These are phyloP conservation scores for Uria aalge DNA, from an alignment of 2,113 vertebrate genomes.

Conservation along the genomic window DNA sequence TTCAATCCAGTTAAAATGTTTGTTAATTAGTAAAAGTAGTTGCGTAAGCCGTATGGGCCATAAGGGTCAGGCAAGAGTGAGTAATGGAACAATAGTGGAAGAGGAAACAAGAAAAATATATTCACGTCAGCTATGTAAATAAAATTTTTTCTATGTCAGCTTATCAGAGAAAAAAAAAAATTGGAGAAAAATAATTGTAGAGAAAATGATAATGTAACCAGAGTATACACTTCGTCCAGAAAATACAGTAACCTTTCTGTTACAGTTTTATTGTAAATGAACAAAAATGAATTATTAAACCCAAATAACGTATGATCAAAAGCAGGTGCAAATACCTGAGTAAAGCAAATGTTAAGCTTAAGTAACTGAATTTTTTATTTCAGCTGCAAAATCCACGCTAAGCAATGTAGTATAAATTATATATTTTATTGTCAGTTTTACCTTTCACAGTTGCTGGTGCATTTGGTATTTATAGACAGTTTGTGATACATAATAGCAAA, in stretches of 20 bases:
- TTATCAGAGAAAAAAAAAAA: not conserved
- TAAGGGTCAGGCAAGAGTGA: not conserved
- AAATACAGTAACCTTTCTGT: not conserved
- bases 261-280: not conserved
- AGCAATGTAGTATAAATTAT: not conserved
- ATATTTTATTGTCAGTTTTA: not conserved
- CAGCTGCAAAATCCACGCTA: not conserved
- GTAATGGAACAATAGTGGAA: not conserved
- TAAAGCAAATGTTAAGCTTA: not conserved
- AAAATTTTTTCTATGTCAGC: not conserved
- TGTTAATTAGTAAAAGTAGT: not conserved
- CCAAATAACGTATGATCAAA: not conserved
- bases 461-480: not conserved
- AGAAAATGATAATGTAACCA: not conserved
- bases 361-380: not conserved
- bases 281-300: not conserved
- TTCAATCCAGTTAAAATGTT: not conserved
- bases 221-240: not conserved
- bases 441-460: not conserved
- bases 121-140: not conserved
- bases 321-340: not conserved
- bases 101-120: not conserved
- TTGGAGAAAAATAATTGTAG: not conserved
- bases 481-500: not conserved
- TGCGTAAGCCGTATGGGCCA: not conserved